phyloP scores from a whole-genome alignment of 2,113 vertebrate species.

The Hydropotes inermis region DNA sequence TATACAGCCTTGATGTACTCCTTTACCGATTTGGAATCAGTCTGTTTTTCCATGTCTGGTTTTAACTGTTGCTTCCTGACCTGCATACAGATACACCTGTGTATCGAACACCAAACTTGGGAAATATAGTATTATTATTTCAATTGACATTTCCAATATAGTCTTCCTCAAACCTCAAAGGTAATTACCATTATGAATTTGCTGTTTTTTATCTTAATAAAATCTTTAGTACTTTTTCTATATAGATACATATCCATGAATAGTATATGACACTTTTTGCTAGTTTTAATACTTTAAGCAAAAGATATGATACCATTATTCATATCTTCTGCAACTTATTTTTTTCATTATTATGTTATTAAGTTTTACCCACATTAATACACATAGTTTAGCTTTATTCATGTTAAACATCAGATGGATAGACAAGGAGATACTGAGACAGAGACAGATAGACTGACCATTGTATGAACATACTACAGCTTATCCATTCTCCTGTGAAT shows the following conservation, averaged over 20 bases:
- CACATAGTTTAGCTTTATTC: not conserved
- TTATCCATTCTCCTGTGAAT: not conserved
- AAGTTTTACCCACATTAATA: not conserved
- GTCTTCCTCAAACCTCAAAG: not conserved
- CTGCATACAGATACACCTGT: not conserved
- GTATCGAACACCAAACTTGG: not conserved
- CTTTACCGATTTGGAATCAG: not conserved
- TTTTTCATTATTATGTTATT: conserved; percentile 10
- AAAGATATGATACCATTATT: not conserved
- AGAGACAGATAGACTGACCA: not conserved
- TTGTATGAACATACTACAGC: not conserved
- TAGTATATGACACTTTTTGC: not conserved
- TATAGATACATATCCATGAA: not conserved
- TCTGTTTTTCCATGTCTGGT: not conserved
- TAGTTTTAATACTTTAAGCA: not conserved
- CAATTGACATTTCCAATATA: not conserved
- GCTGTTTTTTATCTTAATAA: not conserved
- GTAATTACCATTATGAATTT: not conserved
- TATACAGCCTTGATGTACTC: not conserved
- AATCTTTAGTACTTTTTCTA: not conserved
- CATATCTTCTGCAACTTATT: not conserved
- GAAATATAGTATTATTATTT: not conserved
- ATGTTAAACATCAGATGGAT: not conserved
- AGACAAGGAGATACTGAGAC: not conserved
- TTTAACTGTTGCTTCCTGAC: not conserved